Conservation (phyloP, 2,113 vertebrate genomes). For the Numenius arquata region DNA sequence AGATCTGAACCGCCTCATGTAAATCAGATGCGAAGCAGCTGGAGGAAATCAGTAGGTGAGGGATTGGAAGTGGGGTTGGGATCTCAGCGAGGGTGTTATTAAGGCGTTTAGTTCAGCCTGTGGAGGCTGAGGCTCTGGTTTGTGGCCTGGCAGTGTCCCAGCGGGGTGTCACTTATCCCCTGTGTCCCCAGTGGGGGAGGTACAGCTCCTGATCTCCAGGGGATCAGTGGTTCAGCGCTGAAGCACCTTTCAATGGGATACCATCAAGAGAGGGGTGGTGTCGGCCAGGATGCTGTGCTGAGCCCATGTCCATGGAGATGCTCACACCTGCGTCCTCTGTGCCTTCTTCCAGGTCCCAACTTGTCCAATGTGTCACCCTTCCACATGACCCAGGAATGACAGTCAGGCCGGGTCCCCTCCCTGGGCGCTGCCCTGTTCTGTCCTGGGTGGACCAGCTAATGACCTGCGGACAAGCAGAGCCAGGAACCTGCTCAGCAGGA, state of each 20-base stretch:
- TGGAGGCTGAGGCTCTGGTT: neutral
- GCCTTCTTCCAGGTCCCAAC: neutral
- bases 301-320: rapidly evolving
- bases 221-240: neutral
- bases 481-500: slow-evolving; percentile 5
- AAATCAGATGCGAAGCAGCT: neutral
- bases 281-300: neutral
- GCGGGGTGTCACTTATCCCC: neutral
- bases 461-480: rapidly evolving
- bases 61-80: neutral
- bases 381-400: neutral
- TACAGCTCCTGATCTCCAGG: neutral
- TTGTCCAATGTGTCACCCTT: neutral
- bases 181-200: neutral
- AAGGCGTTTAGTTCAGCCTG: neutral
- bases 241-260: neutral
- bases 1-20: neutral
- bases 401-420: neutral
- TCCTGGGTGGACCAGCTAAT: neutral
- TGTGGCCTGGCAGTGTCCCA: neutral
- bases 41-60: neutral
- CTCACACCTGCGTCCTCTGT: neutral
- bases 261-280: neutral
- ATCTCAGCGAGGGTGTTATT: neutral
- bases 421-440: neutral